Percentiles rank a stretch among this genome's conserved stretches.
Evolutionary conservation across 2,797 vertebrate species (phyloP).

Genomic region (Babyrousa celebensis): DNA sequence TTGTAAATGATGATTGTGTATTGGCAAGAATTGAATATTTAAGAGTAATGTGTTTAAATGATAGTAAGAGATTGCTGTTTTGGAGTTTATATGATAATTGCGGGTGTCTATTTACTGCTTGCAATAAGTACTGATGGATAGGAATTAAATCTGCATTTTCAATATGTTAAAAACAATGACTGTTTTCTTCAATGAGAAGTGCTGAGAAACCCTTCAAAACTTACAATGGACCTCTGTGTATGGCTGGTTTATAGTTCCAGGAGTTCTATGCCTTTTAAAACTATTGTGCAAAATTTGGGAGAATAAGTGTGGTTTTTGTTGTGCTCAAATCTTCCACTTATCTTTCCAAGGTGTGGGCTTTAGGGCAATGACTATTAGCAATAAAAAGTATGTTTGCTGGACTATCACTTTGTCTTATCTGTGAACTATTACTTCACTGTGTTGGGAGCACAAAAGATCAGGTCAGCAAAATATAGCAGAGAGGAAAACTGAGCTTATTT

Average conservation of each 20-base stretch:
- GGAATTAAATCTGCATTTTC: slow-evolving; percentile 41
- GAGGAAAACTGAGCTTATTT: neutral
- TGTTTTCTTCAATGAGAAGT: neutral
- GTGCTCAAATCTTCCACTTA: neutral
- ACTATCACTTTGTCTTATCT: neutral
- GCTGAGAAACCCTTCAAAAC: neutral
- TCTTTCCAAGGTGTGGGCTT: neutral
- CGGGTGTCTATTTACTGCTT: neutral
- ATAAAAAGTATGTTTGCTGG: neutral
- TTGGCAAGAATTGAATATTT: slow-evolving; percentile 33
- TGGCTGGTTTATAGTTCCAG: neutral
- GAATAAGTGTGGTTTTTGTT: neutral
- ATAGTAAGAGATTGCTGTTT: neutral
- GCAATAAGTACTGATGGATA: neutral
- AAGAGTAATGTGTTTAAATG: slow-evolving; percentile 56
- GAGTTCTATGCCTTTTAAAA: neutral
- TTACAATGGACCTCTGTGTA: neutral
- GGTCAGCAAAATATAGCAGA: neutral
- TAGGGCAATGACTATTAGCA: neutral
- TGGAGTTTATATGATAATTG: neutral
- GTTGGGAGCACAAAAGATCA: neutral
- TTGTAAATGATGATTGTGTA: slow-evolving; percentile 60
- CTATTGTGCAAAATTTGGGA: neutral
- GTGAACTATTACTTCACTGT: neutral
- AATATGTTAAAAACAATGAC: neutral